These are phyloP conservation scores for Scaptomyza pallida DNA, from an alignment of 1,140 invertebrate species.

Conservation along the genomic window DNA sequence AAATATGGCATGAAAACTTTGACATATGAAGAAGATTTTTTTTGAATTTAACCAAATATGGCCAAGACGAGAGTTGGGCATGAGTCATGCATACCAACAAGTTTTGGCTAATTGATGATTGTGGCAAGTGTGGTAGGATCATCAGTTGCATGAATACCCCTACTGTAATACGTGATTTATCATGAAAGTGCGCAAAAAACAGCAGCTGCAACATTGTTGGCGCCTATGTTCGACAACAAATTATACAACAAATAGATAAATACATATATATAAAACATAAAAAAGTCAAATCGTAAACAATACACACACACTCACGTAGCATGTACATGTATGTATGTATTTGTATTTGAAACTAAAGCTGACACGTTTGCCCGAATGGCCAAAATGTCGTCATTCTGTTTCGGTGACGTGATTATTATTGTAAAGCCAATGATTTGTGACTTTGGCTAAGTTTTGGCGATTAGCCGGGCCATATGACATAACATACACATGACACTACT, in stretches of 20 bases:
- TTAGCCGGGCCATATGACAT: constrained; percentile 30
- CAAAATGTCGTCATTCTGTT: constrained; percentile 50
- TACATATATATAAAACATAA: constrained; percentile 10
- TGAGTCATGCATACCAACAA: constrained; percentile 43
- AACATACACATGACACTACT: no score
- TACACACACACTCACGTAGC: constrained; percentile 12
- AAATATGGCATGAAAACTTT: no score
- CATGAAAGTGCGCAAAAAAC: constrained; percentile 5
- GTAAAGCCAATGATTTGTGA: constrained; percentile 12
- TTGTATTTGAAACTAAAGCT: constrained; percentile 22
- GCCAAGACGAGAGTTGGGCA: constrained; percentile 48
- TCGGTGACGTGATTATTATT: constrained; percentile 46
- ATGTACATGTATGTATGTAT: not conserved
- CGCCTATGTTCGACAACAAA: constrained; percentile 18
- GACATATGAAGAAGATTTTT: no score
- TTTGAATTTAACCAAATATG: constrained; percentile 56
- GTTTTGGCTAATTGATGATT: not conserved
- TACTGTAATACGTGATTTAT: constrained; percentile 18
- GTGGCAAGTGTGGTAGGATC: not conserved
- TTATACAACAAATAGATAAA: constrained; percentile 29
- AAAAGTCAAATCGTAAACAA: constrained; percentile 21
- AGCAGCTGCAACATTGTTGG: constrained; percentile 24
- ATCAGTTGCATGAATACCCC: not conserved
- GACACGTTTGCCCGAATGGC: constrained; percentile 22
- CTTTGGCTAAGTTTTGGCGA: constrained; percentile 2